Evolutionary conservation across 92 coral and sea anemone species (phyloP).

Genomic region (Metridium senile): DNA sequence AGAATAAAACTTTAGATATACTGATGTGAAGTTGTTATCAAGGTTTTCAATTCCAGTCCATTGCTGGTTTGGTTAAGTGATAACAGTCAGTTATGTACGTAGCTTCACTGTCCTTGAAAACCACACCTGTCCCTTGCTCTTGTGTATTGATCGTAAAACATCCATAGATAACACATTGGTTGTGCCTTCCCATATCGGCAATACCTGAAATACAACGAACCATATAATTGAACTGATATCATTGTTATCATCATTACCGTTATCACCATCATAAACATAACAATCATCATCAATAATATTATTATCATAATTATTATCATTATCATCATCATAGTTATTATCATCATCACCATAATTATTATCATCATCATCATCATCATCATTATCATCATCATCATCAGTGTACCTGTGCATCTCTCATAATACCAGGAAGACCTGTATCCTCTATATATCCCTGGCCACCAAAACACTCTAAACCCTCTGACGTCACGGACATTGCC

Average conservation of each 20-base stretch:
- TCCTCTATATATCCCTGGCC: conserved; percentile 97
- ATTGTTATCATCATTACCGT: background rate
- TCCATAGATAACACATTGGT: conserved; percentile 89
- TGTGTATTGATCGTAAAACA: conserved; percentile 71
- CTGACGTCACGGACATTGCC: conserved; percentile 83
- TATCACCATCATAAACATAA: background rate
- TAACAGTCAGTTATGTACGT: background rate
- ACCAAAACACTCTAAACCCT: conserved; percentile 95
- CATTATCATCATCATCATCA: background rate
- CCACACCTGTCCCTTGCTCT: conserved; percentile 69
- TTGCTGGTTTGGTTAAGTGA: too few species aligned
- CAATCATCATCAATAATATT: background rate
- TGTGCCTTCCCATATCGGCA: conserved; percentile 96
- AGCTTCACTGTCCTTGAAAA: too few species aligned
- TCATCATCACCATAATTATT: background rate
- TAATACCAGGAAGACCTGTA: conserved; percentile 86
- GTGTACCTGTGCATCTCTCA: conserved; percentile 98
- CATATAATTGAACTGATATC: background rate
- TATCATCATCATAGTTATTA: background rate
- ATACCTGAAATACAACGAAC: conserved; percentile 31
- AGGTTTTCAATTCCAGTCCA: too few species aligned
- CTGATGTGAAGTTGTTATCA: too few species aligned
- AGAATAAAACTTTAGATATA: too few species aligned
- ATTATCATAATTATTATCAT: background rate
- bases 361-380: background rate